Evolutionary conservation across 2,797 vertebrate species (phyloP).

Genomic region (Hipposideros larvatus): DNA sequence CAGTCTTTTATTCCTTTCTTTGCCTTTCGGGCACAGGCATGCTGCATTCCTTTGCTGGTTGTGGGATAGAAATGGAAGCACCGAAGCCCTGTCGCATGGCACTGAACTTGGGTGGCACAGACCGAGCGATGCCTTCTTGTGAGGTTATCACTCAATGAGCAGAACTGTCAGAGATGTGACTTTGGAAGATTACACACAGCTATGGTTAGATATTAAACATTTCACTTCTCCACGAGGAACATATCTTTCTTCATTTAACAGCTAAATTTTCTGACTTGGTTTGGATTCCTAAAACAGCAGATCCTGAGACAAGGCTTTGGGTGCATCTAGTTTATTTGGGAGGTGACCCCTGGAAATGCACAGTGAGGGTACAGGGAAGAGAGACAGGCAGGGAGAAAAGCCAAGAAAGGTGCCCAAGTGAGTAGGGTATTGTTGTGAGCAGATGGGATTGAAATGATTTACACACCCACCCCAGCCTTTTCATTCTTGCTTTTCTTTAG

Average conservation of each 20-base stretch:
- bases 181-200: not conserved
- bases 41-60: not conserved
- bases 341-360: not conserved
- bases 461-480: not conserved
- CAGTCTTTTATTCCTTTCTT: not conserved
- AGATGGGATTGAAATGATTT: not conserved
- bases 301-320: not conserved
- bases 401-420: not conserved
- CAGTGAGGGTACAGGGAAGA: not conserved
- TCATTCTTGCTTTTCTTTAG: not conserved
- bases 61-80: conserved; percentile 3
- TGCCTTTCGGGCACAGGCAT: not conserved
- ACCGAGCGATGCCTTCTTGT: conserved; percentile 1
- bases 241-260: conserved; percentile 29
- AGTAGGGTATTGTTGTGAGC: not conserved
- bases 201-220: not conserved
- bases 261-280: conserved; percentile 19
- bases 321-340: not conserved
- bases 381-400: not conserved
- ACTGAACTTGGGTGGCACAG: not conserved
- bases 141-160: not conserved
- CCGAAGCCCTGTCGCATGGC: not conserved
- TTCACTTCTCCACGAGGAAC: conserved; percentile 48
- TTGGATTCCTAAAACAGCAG: conserved; percentile 40
- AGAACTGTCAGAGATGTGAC: conserved; percentile 9